Evolutionary conservation across 2,113 vertebrate species (phyloP).

Genomic region (Bujurquina vittata): DNA sequence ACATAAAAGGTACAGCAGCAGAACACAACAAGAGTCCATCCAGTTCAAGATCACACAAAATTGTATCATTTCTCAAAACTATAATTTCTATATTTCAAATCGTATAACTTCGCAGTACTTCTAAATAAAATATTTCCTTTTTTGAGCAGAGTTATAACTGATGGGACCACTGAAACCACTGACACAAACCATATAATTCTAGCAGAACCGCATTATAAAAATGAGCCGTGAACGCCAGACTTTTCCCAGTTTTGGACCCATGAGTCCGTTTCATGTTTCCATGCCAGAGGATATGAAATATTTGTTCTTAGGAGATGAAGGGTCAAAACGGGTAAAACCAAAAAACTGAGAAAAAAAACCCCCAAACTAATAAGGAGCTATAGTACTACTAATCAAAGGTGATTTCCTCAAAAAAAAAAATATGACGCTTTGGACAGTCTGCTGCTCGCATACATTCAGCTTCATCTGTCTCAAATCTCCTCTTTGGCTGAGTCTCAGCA

Average conservation of each 20-base stretch:
- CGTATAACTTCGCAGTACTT: too few relatives aligned
- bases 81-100: too few relatives aligned
- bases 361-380: background rate
- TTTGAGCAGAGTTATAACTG: background rate
- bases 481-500: background rate
- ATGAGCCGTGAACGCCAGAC: background rate
- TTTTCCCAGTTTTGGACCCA: background rate
- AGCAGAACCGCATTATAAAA: background rate
- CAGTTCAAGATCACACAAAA: background rate
- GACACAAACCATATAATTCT: background rate
- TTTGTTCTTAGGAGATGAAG: too few relatives aligned
- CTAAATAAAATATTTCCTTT: background rate
- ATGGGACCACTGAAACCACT: background rate
- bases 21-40: background rate
- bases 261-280: background rate
- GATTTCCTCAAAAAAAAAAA: background rate
- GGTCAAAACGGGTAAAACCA: too few relatives aligned
- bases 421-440: background rate
- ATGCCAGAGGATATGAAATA: background rate
- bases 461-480: too few relatives aligned
- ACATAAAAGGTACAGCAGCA: accelerated
- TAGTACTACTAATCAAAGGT: background rate
- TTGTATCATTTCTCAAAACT: too few relatives aligned
- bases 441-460: background rate
- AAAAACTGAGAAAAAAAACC: too few relatives aligned